Conservation (phyloP, 2,113 vertebrate species). For the Trinectes maculatus region DNA sequence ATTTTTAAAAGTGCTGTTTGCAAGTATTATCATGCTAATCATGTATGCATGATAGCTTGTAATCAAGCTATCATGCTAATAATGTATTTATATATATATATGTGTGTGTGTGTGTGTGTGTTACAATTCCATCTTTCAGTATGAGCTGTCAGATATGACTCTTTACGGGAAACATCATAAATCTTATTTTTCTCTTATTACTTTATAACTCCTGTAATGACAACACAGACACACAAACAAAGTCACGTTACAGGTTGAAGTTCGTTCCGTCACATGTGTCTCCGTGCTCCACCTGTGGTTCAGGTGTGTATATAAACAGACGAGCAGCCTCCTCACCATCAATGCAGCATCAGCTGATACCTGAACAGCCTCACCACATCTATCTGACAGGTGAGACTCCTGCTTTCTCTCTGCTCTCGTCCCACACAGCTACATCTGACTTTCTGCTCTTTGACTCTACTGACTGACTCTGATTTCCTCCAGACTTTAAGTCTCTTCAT, state of each 20-base stretch:
- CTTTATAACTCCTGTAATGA: too few relatives aligned
- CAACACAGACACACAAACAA: too few relatives aligned
- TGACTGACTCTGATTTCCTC: neutral
- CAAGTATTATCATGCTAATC: too few relatives aligned
- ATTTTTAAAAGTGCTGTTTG: too few relatives aligned
- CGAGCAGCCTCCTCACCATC: conserved; percentile 1
- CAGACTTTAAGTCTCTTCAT: neutral
- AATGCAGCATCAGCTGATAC: neutral
- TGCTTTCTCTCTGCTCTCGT: neutral
- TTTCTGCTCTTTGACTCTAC: neutral
- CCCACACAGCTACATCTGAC: neutral
- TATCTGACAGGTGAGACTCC: conserved; percentile 1
- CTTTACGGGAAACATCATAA: too few relatives aligned
- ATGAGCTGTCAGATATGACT: too few relatives aligned
- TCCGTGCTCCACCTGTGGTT: neutral
- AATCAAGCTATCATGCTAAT: too few relatives aligned
- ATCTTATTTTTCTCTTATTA: neutral
- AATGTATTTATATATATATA: too few relatives aligned
- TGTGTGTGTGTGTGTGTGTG: too few relatives aligned
- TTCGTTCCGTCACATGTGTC: neutral
- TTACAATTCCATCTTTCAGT: too few relatives aligned
- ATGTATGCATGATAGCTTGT: too few relatives aligned
- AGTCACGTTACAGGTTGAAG: neutral
- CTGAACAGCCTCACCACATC: neutral
- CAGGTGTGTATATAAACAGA: conserved; percentile 5